phyloP scores from a whole-genome alignment of 1,140 invertebrate genomes.

The Halictus rubicundus region DNA sequence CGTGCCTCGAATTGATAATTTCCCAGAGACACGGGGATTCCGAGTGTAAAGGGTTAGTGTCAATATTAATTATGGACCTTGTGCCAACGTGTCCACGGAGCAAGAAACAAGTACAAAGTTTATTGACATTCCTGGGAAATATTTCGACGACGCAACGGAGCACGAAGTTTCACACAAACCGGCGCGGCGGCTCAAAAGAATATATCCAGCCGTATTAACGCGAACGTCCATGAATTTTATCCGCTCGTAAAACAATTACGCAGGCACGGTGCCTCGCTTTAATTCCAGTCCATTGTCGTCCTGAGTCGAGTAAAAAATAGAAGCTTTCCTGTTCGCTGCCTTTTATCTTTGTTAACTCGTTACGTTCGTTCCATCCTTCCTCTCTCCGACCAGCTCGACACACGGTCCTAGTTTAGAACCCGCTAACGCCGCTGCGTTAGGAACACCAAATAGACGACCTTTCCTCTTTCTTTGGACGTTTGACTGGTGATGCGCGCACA shows the following conservation, averaged over 20 bases:
- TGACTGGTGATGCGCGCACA: background rate
- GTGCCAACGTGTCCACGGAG: background rate
- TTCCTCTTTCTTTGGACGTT: constrained; percentile 14
- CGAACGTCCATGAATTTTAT: constrained; percentile 58
- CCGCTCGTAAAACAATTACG: constrained; percentile 64
- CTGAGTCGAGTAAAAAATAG: constrained; percentile 55
- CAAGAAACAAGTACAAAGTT: background rate
- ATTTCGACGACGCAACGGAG: constrained; percentile 9
- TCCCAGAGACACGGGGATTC: too few relatives aligned
- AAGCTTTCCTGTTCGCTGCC: constrained; percentile 40
- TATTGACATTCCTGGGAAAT: background rate
- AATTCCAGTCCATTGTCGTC: constrained; percentile 59
- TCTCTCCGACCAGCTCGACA: background rate
- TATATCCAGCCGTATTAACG: constrained; percentile 20
- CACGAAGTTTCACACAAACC: constrained; percentile 24
- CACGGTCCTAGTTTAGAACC: constrained; percentile 13
- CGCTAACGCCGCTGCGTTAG: background rate
- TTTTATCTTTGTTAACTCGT: constrained; percentile 62
- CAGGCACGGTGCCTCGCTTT: constrained; percentile 54
- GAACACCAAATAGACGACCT: constrained; percentile 20
- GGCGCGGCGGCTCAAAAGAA: constrained; percentile 28
- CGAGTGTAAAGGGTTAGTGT: too few relatives aligned
- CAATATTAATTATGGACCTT: background rate
- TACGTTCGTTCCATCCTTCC: constrained; percentile 18
- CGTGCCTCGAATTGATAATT: too few relatives aligned